A percentile compares a stretch with the other conserved stretches of the same genome.
phyloP scores from a whole-genome alignment of 2,797 vertebrate genomes.

The Neosalanx taihuensis region DNA sequence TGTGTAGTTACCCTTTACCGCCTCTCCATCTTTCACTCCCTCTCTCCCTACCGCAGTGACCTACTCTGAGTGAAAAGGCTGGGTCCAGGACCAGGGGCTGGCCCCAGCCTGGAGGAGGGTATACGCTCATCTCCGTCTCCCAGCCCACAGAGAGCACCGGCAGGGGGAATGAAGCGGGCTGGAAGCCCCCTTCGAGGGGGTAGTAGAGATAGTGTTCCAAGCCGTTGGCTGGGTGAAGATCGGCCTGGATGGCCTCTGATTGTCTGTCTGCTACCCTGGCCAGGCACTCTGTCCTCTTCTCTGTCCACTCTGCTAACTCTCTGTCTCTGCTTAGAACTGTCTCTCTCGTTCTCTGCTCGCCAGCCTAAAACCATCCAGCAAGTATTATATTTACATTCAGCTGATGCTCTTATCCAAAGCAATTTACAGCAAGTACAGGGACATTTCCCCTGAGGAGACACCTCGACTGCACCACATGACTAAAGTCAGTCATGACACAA shows the following conservation, averaged over 20 bases:
- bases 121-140: constrained; percentile 31
- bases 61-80: constrained; percentile 54
- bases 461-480: too few species aligned
- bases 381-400: constrained; percentile 10
- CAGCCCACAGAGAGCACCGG: constrained; percentile 31
- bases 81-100: constrained; percentile 40
- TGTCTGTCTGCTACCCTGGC: constrained; percentile 28
- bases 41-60: constrained; percentile 37
- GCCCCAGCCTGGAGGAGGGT: constrained; percentile 28
- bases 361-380: constrained; percentile 45
- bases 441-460: too few species aligned
- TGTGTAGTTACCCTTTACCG: neutral
- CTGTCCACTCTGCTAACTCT: constrained; percentile 44
- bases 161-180: constrained; percentile 29
- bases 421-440: too few species aligned
- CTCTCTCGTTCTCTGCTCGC: constrained; percentile 27
- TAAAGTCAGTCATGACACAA: too few species aligned
- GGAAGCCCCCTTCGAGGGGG: constrained; percentile 37
- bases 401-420: too few species aligned
- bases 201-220: constrained; percentile 18
- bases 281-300: constrained; percentile 42
- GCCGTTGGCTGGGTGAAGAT: constrained; percentile 4
- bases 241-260: constrained; percentile 5
- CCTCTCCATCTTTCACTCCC: neutral
- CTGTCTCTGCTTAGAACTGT: constrained; percentile 47